Conservation (phyloP, 2,888 invertebrate species). For the Tetranychus truncatus region DNA sequence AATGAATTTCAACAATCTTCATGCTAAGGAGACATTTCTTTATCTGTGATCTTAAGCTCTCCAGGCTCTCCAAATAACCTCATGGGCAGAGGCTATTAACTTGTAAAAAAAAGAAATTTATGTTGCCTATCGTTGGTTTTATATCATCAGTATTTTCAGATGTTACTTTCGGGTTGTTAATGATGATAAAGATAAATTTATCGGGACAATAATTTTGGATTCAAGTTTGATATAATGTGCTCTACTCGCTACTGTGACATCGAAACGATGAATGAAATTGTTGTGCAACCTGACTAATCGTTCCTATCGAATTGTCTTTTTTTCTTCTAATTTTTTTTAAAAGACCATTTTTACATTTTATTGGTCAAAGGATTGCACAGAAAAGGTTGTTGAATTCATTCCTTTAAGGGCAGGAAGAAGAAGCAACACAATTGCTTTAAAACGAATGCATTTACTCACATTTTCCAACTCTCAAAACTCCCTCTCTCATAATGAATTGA, state of each 20-base stretch:
- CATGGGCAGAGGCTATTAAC: background rate
- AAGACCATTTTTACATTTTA: background rate
- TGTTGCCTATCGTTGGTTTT: background rate
- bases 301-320: background rate
- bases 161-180: background rate
- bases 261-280: background rate
- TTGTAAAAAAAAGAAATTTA: background rate
- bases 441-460: background rate
- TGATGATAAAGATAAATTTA: background rate
- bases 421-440: background rate
- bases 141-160: background rate
- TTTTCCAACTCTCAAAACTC: background rate
- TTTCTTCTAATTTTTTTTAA: background rate
- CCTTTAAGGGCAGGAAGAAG: background rate
- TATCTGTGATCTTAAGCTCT: background rate
- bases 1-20: background rate
- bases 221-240: background rate
- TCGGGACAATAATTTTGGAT: background rate
- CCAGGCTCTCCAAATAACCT: background rate
- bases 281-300: background rate
- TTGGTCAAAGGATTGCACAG: background rate
- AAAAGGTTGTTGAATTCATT: background rate
- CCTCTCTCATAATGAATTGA: background rate
- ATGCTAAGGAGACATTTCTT: background rate
- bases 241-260: background rate